Percentiles rank a stretch among this genome's conserved stretches.
phyloP scores from a whole-genome alignment of 2,113 vertebrate species.

The Panthera uncia region DNA sequence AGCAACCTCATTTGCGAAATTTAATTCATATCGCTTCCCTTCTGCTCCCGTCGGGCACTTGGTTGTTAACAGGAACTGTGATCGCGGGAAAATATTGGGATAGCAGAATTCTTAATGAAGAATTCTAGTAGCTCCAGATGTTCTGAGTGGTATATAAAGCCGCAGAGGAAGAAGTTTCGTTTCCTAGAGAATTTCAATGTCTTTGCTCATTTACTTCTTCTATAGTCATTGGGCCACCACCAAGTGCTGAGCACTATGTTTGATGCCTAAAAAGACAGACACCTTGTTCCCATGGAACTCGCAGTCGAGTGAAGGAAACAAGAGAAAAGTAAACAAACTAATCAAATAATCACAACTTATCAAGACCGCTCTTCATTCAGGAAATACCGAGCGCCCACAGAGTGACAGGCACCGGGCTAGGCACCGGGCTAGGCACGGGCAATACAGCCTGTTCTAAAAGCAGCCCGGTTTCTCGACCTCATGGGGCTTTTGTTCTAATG shows the following conservation, averaged over 20 bases:
- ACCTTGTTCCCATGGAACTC: neutral
- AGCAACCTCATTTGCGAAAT: neutral
- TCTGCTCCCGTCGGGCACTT: neutral
- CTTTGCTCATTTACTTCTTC: neutral
- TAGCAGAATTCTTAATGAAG: slow-evolving; percentile 1
- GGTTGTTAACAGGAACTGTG: neutral
- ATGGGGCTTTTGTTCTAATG: neutral
- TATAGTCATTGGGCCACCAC: neutral
- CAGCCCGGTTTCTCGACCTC: neutral
- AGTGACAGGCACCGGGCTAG: neutral
- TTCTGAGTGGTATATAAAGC: neutral
- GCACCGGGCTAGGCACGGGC: neutral
- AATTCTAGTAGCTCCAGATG: neutral
- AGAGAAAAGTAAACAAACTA: neutral
- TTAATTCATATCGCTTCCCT: slow-evolving; percentile 35
- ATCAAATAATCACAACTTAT: neutral
- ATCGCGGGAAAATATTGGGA: neutral
- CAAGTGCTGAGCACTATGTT: neutral
- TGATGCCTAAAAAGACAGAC: neutral
- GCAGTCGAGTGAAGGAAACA: neutral
- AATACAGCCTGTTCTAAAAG: neutral
- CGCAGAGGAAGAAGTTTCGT: neutral
- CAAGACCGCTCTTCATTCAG: neutral
- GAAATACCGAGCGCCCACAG: neutral
- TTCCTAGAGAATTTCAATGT: neutral